Conservation (phyloP, 2,113 vertebrate genomes). For the Rhinopomastus cyanomelas region DNA sequence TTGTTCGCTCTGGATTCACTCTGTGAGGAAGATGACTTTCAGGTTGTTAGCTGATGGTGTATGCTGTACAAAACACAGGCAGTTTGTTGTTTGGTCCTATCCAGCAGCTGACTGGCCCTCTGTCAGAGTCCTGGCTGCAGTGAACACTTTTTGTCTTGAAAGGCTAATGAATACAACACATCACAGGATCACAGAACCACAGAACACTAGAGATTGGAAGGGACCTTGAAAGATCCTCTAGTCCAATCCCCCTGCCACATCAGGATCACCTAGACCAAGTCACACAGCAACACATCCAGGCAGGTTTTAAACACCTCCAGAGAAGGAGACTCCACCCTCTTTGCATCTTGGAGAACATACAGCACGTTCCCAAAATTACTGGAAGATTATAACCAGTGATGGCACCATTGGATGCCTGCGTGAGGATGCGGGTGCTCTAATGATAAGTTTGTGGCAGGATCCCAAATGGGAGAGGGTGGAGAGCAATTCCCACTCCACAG, state of each 20-base stretch:
- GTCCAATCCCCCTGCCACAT: too few species aligned
- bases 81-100: slow-evolving; percentile 23
- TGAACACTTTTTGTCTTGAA: neutral
- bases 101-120: neutral
- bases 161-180: slow-evolving; percentile 53
- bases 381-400: slow-evolving; percentile 69
- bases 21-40: slow-evolving; percentile 29
- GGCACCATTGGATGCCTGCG: slow-evolving; percentile 58
- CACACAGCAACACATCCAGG: too few species aligned
- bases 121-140: slow-evolving; percentile 19
- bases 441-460: slow-evolving; percentile 43
- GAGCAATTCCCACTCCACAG: slow-evolving; percentile 58
- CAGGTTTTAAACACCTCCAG: too few species aligned
- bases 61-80: neutral
- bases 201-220: too few species aligned
- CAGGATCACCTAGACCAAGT: too few species aligned
- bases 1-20: slow-evolving; percentile 26
- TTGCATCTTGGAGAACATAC: slow-evolving; percentile 58
- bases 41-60: slow-evolving; percentile 32
- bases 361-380: slow-evolving; percentile 63
- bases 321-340: too few species aligned
- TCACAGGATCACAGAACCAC: too few species aligned
- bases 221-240: too few species aligned
- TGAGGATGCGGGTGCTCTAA: slow-evolving; percentile 72
- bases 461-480: slow-evolving; percentile 56